These are phyloP conservation scores for Sclerurus mexicanus DNA, from an alignment of 2,113 vertebrate species.

Conservation along the genomic window DNA sequence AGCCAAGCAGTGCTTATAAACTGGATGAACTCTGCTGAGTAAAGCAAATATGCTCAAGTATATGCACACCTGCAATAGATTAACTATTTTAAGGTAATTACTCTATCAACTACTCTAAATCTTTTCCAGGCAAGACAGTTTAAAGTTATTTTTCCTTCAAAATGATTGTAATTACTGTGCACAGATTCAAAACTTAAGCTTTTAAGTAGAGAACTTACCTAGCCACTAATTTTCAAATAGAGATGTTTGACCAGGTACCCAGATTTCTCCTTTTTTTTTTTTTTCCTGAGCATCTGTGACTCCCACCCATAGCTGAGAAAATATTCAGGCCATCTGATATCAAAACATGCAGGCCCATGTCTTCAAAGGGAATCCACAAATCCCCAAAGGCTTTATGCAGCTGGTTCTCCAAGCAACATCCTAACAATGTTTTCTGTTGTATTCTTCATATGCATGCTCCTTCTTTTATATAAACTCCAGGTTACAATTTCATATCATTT, in stretches of 20 bases:
- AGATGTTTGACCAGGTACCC: not conserved
- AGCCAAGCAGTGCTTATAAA: not conserved
- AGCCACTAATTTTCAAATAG: not conserved
- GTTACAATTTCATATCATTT: not conserved
- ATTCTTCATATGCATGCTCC: not conserved
- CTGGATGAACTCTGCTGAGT: not conserved
- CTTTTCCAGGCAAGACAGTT: not conserved
- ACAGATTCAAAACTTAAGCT: not conserved
- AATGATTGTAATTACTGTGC: not conserved
- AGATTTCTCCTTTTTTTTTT: too few species aligned
- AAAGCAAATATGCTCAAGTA: not conserved
- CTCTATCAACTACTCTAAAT: not conserved
- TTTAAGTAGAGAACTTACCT: not conserved
- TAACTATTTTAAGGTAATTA: not conserved
- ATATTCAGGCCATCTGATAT: not conserved
- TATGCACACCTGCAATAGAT: not conserved
- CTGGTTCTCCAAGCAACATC: not conserved
- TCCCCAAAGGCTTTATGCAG: accelerated
- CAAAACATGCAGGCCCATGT: not conserved
- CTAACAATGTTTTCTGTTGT: not conserved
- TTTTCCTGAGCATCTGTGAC: not conserved
- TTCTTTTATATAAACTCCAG: not conserved
- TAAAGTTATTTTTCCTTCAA: not conserved
- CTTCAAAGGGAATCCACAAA: not conserved
- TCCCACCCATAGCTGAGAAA: not conserved